Percentiles rank a stretch among this genome's conserved stretches.
Conservation (phyloP, 2,113 vertebrate genomes). For the Mirounga angustirostris region DNA sequence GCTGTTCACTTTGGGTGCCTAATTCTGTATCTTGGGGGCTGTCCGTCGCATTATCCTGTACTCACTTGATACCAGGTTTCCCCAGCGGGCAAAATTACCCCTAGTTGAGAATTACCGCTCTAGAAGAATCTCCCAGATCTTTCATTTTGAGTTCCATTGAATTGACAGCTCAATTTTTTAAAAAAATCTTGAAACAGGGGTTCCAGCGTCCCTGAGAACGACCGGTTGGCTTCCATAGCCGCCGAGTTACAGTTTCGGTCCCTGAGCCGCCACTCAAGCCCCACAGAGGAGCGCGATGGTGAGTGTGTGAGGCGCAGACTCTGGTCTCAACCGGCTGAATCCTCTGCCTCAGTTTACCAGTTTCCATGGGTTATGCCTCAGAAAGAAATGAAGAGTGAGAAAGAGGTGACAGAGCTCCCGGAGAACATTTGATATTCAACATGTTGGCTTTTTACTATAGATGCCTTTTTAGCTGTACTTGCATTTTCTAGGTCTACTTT, state of each 20-base stretch:
- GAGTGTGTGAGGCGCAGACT: slow-evolving; percentile 45
- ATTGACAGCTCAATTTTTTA: background rate
- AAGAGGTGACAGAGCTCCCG: background rate
- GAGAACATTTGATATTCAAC: background rate
- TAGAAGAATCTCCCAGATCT: background rate
- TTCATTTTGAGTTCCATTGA: background rate
- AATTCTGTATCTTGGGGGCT: background rate
- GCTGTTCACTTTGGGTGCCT: fast-evolving
- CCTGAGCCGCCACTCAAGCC: slow-evolving; percentile 98
- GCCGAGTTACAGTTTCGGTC: slow-evolving; percentile 97
- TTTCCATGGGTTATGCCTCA: background rate
- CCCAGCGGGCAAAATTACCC: background rate
- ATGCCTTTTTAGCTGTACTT: background rate
- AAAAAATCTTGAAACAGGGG: slow-evolving; percentile 87
- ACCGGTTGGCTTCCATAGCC: slow-evolving; percentile 95
- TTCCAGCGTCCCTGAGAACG: slow-evolving; percentile 96
- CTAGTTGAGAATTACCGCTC: background rate
- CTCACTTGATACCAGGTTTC: background rate
- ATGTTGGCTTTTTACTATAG: fast-evolving
- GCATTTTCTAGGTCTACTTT: background rate
- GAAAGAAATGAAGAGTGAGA: background rate
- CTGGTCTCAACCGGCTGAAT: fast-evolving
- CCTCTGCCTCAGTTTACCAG: fast-evolving
- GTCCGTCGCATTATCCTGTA: background rate
- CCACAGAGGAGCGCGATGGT: slow-evolving; percentile 98